Base-by-base conservation (phyloP, 2,113 vertebrate genomes). In the Martes martes region DNA sequence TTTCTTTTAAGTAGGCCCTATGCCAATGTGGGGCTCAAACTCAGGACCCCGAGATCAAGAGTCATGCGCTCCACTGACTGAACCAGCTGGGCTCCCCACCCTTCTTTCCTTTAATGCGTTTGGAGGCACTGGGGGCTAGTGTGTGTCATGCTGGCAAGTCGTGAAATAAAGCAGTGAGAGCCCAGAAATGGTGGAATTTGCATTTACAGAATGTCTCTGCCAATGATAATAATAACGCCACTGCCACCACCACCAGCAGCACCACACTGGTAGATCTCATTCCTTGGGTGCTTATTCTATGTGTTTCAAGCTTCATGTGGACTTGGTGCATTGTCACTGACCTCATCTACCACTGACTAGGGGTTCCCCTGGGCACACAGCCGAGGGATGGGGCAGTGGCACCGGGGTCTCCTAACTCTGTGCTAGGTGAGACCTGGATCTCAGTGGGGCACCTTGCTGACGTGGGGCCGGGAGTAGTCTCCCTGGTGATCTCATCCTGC, bases 311-410 rank as follows among this genome's bases (percentile, higher is more conserved):
- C 50, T 92, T 11, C 71, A 8, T 11, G 13, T 16, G 73, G 15
- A 11, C 52, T 33, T 33, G 81, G 65, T 76, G 11, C 13, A 33
- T 67, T 1, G 15, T 55, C 63, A 36, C 86, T 4, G 2, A 2
- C 15, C 2, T 63, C 69, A 3, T 21, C n/a, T n/a, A n/a, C n/a
- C n/a, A n/a, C n/a, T n/a, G 31, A 61, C 6, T 3, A 16, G 18
- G 76, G 91, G 82, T 11, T 36, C 7, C 31, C 65, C 19, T 15
- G 13, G 59, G 19, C 63, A 31, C 26, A 13, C 8, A 8, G 63
- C 18, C 0, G 2, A 36, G 5, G 42, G 33, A 6, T 0, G 1
- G 39, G 19, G 39, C 26, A 2, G n/a, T 2, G 6, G 28, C 11
- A 28, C n/a, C 2, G n/a, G 71, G 45, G 1, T 76, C 65, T 57